Percentiles rank a stretch among this genome's conserved stretches.
These are phyloP conservation scores for Sussaba pulchella DNA, from an alignment of 2,888 invertebrate genomes.

Conservation along the genomic window DNA sequence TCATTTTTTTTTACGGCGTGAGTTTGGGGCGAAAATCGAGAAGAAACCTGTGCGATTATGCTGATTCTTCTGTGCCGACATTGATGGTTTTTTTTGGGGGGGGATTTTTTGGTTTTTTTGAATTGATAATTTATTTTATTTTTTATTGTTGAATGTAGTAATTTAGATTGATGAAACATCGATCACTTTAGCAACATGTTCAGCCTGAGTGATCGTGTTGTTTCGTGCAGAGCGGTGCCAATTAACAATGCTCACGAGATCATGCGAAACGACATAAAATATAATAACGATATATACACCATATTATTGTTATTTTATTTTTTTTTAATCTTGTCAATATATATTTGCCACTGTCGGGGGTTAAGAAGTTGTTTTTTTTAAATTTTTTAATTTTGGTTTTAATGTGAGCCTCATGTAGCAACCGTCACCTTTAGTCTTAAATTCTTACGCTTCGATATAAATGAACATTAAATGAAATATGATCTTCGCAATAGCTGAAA, in stretches of 20 bases:
- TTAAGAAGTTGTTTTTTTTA: conserved; percentile 19
- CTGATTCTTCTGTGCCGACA: conserved; percentile 18
- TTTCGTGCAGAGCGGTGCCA: conserved; percentile 66
- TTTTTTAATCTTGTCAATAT: neutral
- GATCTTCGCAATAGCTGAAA: conserved; percentile 42
- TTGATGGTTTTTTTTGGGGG: too few relatives aligned
- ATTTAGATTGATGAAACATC: conserved; percentile 12
- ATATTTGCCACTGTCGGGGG: conserved; percentile 26
- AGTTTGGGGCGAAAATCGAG: conserved; percentile 30
- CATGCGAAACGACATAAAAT: conserved; percentile 66
- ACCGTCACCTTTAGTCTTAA: conserved; percentile 53
- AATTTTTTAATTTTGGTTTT: neutral
- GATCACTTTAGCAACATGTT: conserved; percentile 37
- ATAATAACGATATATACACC: conserved; percentile 36
- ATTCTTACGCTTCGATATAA: conserved; percentile 20
- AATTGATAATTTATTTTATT: conserved; percentile 2
- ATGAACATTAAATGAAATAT: conserved; percentile 12
- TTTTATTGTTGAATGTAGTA: neutral
- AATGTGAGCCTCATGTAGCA: conserved; percentile 35
- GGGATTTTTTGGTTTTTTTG: conserved; percentile 11
- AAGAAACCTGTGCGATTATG: conserved; percentile 48
- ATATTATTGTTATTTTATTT: conserved; percentile 3
- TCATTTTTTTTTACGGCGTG: conserved; percentile 9
- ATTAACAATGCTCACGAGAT: conserved; percentile 64
- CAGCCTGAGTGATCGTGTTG: conserved; percentile 33